These are phyloP conservation scores for Scophthalmus maximus DNA, from an alignment of 2,113 vertebrate genomes.

Conservation along the genomic window DNA sequence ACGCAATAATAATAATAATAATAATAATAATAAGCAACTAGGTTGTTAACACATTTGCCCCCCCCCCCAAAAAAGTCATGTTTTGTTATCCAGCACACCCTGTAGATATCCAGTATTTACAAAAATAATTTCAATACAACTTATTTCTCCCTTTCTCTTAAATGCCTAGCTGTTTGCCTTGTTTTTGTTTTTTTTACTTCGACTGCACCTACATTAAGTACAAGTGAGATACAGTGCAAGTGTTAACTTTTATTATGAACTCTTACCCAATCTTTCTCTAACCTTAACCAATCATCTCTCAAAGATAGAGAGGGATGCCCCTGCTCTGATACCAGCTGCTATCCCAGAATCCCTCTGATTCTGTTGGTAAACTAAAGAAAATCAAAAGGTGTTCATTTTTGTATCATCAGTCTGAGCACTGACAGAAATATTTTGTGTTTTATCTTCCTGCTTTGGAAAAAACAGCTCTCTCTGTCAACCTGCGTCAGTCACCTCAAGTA, in stretches of 20 bases:
- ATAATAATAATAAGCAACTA: no score
- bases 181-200: background rate
- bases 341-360: background rate
- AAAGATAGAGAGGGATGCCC: no score
- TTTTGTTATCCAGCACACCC: no score
- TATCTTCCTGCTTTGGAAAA: background rate
- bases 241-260: background rate
- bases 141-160: background rate
- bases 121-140: background rate
- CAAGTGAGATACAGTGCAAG: background rate
- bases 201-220: no score
- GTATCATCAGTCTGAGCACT: background rate
- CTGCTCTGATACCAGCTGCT: no score
- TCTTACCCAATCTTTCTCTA: no score
- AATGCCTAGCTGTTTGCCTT: background rate
- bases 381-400: background rate
- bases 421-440: background rate
- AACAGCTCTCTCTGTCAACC: conserved; percentile 5
- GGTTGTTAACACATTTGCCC: no score
- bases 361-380: background rate
- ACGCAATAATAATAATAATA: no score
- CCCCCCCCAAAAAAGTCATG: no score
- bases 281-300: no score
- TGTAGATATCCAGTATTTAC: background rate
- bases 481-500: conserved; percentile 19